These are phyloP conservation scores for Potamilus streckersoni DNA, from an alignment of 1,140 invertebrate genomes.

Conservation along the genomic window DNA sequence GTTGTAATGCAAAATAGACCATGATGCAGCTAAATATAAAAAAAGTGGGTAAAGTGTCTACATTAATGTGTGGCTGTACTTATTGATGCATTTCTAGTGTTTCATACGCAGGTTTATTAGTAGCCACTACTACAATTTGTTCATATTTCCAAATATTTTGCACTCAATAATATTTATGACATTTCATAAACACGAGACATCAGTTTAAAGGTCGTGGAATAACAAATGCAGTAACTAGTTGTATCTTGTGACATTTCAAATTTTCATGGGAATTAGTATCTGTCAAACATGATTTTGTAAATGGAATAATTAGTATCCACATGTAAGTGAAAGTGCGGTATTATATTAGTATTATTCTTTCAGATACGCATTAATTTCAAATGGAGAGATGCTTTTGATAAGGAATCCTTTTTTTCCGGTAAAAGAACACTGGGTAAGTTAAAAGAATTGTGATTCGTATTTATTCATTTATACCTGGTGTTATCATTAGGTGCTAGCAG, in stretches of 20 bases:
- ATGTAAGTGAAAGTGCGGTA: neutral
- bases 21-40: too few relatives aligned
- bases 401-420: conserved; percentile 92
- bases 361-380: conserved; percentile 82
- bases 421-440: conserved; percentile 91
- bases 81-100: too few relatives aligned
- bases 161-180: neutral
- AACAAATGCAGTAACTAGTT: neutral
- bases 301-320: neutral
- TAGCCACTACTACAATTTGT: too few relatives aligned
- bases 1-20: too few relatives aligned
- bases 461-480: conserved; percentile 13
- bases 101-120: too few relatives aligned
- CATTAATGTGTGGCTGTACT: too few relatives aligned
- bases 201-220: neutral
- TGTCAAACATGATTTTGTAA: neutral
- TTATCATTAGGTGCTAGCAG: too few relatives aligned
- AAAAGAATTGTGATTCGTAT: conserved; percentile 5
- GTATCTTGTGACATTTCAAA: neutral
- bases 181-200: neutral
- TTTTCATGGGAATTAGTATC: neutral
- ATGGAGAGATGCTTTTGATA: conserved; percentile 99
- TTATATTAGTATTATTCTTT: conserved; percentile 29
- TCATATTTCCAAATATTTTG: too few relatives aligned
- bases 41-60: too few relatives aligned